phyloP scores from a whole-genome alignment of 2,888 invertebrate genomes.

The Falcaria lacertinaria region DNA sequence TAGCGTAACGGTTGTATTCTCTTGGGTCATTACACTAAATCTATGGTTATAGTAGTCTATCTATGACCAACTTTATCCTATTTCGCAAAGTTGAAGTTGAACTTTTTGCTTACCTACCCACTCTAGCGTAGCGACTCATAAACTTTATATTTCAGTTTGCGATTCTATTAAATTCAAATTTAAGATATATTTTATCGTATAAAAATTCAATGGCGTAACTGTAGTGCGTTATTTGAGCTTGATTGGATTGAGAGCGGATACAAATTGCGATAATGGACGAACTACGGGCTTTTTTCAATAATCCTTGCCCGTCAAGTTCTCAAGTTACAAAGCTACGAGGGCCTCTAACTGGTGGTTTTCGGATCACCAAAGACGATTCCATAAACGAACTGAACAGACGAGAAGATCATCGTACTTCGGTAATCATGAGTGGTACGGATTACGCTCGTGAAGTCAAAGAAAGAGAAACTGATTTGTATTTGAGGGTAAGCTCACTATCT shows the following conservation, averaged over 20 bases:
- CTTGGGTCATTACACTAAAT: too few relatives aligned
- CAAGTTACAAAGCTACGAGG: conserved; percentile 49
- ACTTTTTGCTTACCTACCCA: too few relatives aligned
- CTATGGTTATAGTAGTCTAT: too few relatives aligned
- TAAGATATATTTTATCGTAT: too few relatives aligned
- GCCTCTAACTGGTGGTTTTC: conserved; percentile 54
- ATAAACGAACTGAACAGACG: conserved; percentile 42
- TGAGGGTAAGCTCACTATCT: conserved; percentile 47
- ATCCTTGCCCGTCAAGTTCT: conserved; percentile 44
- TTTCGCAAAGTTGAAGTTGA: too few relatives aligned
- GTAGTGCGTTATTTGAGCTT: too few relatives aligned
- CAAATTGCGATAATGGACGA: conserved; percentile 51
- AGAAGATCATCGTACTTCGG: conserved; percentile 53
- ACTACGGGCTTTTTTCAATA: conserved; percentile 52
- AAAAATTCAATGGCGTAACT: too few relatives aligned
- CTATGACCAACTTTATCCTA: too few relatives aligned
- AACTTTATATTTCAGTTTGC: too few relatives aligned
- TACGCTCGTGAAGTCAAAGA: conserved; percentile 54
- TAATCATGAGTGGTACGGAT: conserved; percentile 47
- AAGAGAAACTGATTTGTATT: conserved; percentile 49
- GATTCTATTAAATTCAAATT: background rate
- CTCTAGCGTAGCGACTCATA: too few relatives aligned
- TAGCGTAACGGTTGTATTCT: too few relatives aligned
- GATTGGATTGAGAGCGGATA: too few relatives aligned
- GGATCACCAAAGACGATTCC: conserved; percentile 48